phyloP scores from a whole-genome alignment of 1,140 invertebrate species.

The Luehdorfia chinensis region DNA sequence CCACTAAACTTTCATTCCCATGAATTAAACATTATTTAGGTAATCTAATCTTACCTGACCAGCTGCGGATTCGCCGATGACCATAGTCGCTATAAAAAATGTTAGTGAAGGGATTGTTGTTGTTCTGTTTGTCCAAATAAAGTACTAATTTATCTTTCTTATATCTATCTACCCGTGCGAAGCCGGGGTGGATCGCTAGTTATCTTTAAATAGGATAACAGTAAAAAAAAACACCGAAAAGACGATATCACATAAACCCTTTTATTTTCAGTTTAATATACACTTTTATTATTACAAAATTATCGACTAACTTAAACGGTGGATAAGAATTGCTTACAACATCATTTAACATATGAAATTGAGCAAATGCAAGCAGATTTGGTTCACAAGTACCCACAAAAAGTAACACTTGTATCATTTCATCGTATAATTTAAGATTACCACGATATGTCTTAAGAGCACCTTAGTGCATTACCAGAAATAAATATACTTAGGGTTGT shows the following conservation, averaged over 20 bases:
- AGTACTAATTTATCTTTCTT: too few relatives aligned
- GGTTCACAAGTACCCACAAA: conserved; percentile 9
- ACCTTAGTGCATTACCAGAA: too few relatives aligned
- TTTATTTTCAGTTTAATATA: conserved; percentile 61
- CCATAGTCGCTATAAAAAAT: too few relatives aligned
- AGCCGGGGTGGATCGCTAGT: too few relatives aligned
- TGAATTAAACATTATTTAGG: too few relatives aligned
- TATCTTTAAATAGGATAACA: too few relatives aligned
- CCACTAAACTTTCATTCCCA: too few relatives aligned
- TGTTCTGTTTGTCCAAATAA: too few relatives aligned
- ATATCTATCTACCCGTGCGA: too few relatives aligned
- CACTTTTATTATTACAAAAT: conserved; percentile 61
- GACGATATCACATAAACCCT: conserved; percentile 69
- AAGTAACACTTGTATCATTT: conserved; percentile 1
- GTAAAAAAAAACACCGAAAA: conserved; percentile 48
- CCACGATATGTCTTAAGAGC: background rate
- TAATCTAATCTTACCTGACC: too few relatives aligned
- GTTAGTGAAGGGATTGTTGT: too few relatives aligned
- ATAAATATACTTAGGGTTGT: background rate
- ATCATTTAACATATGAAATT: conserved; percentile 39
- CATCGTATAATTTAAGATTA: background rate
- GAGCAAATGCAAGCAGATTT: conserved; percentile 68
- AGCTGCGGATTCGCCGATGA: too few relatives aligned
- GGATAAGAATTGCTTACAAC: conserved; percentile 50
- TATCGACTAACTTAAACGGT: conserved; percentile 58